Base-by-base conservation (phyloP, 2,113 vertebrate species). In the Cyprinodon brontotheroides region DNA sequence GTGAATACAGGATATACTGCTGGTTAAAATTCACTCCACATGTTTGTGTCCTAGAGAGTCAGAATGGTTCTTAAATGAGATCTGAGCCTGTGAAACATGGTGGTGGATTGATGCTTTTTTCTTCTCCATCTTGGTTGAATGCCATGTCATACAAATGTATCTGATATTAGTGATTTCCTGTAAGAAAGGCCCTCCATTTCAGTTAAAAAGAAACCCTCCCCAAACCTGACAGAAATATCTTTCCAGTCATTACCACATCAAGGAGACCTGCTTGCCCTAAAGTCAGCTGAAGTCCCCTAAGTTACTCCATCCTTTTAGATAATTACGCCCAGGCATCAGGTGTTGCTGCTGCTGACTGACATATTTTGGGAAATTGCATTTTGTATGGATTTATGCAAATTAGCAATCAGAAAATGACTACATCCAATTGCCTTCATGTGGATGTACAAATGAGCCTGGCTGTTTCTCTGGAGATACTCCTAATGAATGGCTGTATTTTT, bases 341-440 rank as follows among this genome's bases (percentile, higher is more conserved):
- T 96, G 95, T 87, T 85, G 74, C 77, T 92, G 92, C 79, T 86
- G 74, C 83, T 93, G 94, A 95, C 86, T 93, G 95, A 93, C 93
- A 75, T 89, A 91, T 92, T 92, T 92, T 94, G 90, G 93, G 89
- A 86, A 93, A 89, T 84, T 80, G 87, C 84, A 92, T 94, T 95
- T 92, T 89, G 81, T 85, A 86, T 94, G 92, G 83, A 95, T 96
- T 96, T 95, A 96, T 96, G 96, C 95, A 96, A 94, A 96, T 96
- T 82, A 91, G 92, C 91, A 92, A 84, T 72, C 70, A 86, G 90
- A 93, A 94, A 74, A 90, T 92, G 87, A 89, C 93, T 94, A 92
- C 92, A 91, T 94, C 94, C 91, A 93, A 94, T 96, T 93, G 91
- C 89, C 89, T 93, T 93, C 89, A 91, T 84, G 89, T 88, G 91